These are phyloP conservation scores for Ichneumon xanthorius DNA, from an alignment of 2,888 invertebrate genomes.

Conservation along the genomic window DNA sequence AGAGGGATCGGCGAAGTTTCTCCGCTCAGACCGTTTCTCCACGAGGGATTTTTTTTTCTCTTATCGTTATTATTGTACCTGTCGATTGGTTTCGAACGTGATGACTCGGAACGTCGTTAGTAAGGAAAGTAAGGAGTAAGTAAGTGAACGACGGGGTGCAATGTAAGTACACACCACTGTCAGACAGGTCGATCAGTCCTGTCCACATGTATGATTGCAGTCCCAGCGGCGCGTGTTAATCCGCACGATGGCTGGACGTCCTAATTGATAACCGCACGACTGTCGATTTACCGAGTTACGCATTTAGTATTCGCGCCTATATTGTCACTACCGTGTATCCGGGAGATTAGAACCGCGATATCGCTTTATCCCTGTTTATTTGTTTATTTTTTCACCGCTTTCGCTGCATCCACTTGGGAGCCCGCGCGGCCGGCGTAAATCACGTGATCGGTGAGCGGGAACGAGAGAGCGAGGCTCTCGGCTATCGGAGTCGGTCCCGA, in stretches of 20 bases:
- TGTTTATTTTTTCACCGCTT: neutral
- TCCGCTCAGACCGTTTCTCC: conserved; percentile 1
- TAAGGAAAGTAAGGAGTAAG: conserved; percentile 13
- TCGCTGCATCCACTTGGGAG: neutral
- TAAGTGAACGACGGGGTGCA: conserved; percentile 22
- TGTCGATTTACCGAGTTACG: conserved; percentile 42
- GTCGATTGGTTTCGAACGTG: conserved; percentile 27
- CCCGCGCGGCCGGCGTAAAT: conserved; percentile 13
- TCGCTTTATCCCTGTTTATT: neutral
- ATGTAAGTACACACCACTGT: conserved; percentile 3
- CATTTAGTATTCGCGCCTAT: conserved; percentile 1
- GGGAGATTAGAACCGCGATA: conserved; percentile 1
- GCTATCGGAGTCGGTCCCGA: conserved; percentile 21
- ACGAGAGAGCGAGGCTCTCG: neutral
- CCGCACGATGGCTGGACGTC: conserved; percentile 19
- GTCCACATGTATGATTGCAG: conserved; percentile 33
- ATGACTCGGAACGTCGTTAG: conserved; percentile 33
- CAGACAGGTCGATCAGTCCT: conserved; percentile 27
- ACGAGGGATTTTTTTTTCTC: neutral
- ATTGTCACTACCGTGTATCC: neutral
- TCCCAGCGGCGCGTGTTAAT: conserved; percentile 30
- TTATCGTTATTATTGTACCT: conserved; percentile 5
- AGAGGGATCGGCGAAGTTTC: neutral
- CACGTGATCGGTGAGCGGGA: conserved; percentile 19
- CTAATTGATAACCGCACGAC: conserved; percentile 32